Base-by-base conservation (phyloP, 1,140 invertebrate genomes). In the Penaeus chinensis region DNA sequence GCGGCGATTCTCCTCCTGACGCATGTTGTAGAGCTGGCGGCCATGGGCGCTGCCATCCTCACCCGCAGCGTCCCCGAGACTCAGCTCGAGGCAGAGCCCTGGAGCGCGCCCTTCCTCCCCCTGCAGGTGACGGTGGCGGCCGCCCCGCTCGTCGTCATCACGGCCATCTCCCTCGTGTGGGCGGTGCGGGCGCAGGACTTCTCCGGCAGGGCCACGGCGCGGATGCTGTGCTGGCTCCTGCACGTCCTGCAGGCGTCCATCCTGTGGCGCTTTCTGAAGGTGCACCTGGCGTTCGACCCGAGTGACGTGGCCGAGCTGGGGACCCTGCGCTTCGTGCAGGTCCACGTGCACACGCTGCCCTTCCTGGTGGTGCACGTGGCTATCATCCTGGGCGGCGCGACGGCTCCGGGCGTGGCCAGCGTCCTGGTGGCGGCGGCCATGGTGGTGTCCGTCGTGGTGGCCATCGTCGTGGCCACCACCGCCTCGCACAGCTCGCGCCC, bases 211-310 rank as follows among this genome's bases (percentile, higher is more conserved):
- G 65, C 65, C 42, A 87, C 83, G n/a, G 89, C 87, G 10, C 42
- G 89, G 18, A 60, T 88, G 60, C 63, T 90, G 37, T 90, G 89
- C 71, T 90, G 88, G 87, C 66, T 90, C 22, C 78, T 90, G 66
- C 89, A 90, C 79, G 22, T 85, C 66, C 74, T 90, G 11, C 87
- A 89, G 80, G 85, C 87, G 27, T 87, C 87, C 10, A 76, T 90
- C 37, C 22, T 90, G 19, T 90, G 89, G 89, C 86, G 89, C n/a
- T 88, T 86, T n/a, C 84, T 85, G 27, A 90, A 90, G 24, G 78
- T 90, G 3, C 84, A 83, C 47, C 77, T 90, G n/a, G 89, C 87
- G 19, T 90, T 87, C 62, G 89, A 90, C 61, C 66, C 82, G 11
- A 85, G 89, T 20, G 89, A 90, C 69, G 82, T 90, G 65, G 74